Percentiles rank a stretch among this genome's conserved stretches.
These are phyloP conservation scores for Choloepus didactylus DNA, from an alignment of 2,797 vertebrate genomes.

Conservation along the genomic window DNA sequence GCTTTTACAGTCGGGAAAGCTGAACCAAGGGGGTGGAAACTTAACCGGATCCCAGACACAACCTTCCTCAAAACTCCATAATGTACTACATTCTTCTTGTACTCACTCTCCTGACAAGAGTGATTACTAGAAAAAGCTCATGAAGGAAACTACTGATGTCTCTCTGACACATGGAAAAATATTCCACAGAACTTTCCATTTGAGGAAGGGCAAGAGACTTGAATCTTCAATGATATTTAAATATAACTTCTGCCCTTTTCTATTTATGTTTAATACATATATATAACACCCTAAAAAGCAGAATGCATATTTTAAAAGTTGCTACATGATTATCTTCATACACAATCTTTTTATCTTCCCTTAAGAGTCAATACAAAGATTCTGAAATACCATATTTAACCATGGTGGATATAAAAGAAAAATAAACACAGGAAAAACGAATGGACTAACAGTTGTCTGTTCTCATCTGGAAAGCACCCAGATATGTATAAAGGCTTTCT, in stretches of 20 bases:
- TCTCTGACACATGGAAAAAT: constrained; percentile 59
- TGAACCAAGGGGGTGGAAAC: background rate
- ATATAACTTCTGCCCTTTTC: constrained; percentile 23
- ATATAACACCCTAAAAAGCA: background rate
- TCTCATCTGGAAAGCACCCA: background rate
- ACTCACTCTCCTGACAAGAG: background rate
- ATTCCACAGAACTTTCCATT: background rate
- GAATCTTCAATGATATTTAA: background rate
- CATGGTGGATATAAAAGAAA: constrained; percentile 13
- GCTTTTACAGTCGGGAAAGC: constrained; percentile 25
- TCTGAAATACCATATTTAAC: constrained; percentile 36
- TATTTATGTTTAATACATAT: background rate
- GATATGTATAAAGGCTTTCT: background rate
- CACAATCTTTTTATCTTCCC: background rate
- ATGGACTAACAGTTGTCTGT: background rate
- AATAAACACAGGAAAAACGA: background rate
- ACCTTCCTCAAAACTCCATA: background rate
- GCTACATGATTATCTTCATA: background rate
- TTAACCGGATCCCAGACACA: background rate
- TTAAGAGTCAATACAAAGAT: constrained; percentile 39
- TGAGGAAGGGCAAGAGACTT: background rate
- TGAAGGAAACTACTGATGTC: constrained; percentile 68
- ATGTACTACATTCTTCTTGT: background rate
- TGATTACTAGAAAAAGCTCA: background rate
- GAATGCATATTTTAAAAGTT: background rate